Evolutionary conservation across 2,113 vertebrate genomes (phyloP), one percentile per base, ranked within the genome.

Genomic region (Enhydra lutris): DNA sequence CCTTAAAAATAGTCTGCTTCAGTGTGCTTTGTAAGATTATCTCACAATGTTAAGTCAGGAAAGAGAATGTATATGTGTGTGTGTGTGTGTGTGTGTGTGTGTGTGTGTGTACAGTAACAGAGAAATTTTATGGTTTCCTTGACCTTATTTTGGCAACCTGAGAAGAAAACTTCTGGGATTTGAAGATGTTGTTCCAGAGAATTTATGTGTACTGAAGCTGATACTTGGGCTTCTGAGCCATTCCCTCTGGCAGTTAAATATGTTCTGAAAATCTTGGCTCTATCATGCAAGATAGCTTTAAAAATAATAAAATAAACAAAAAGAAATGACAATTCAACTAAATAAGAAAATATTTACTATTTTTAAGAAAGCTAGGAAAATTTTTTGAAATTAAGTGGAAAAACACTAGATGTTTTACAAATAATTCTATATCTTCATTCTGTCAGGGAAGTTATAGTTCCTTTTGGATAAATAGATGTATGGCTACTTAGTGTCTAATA

Each of bases 161-260:
- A 92, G 83, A 94, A 86, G 84, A 92, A 96, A 96, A 79, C 69
- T 76, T 34, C 12, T 50, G 47, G 20, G 55, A 82, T 88, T 52
- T 71, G 45, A 59, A 78, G 42, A 63, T 80, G 29, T 17, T 87
- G 7, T 55, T 91, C 23, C 55, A 84, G 63, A 47, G 63, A 88
- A 97, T 15, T 20, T 36, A 93, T 2, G 0, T 91, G 67, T 89
- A 24, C 36, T 87, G 4, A 93, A 59, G 47, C 47, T 84, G 42
- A 24, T 55, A 36, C 8, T 47, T 65, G 74, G 74, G 26, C 21
- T 65, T 87, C 92, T 52, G 23, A 71, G 74, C 4, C 90, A 47
- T 84, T 76, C 67, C 47, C 36, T 85, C 29, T 17, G 29, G 63
- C 39, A 91, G 29, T 63, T 95, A 76, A 91, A 59, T 29, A 83